These are phyloP conservation scores for Melanotaenia maccullochi DNA, from an alignment of 2,797 vertebrate species.

Conservation along the genomic window DNA sequence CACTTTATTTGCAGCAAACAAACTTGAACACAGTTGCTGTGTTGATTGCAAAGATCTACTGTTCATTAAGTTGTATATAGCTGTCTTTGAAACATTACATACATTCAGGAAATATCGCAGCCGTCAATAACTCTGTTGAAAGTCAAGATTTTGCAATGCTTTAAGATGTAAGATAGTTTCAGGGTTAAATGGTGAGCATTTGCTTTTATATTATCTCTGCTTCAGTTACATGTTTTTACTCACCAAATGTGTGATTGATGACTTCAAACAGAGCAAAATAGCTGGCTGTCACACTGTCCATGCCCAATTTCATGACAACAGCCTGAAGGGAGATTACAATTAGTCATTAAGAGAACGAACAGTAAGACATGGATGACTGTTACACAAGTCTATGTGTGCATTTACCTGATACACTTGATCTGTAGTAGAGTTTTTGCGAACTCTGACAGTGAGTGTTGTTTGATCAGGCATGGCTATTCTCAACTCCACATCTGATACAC, in stretches of 20 bases:
- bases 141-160: not conserved
- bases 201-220: not conserved
- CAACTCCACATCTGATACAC: conserved; percentile 94
- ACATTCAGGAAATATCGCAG: not conserved
- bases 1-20: not conserved
- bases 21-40: no score
- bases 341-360: not conserved
- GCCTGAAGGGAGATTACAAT: conserved; percentile 79
- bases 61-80: not conserved
- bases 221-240: conserved; percentile 62
- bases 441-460: conserved; percentile 89
- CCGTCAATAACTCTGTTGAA: not conserved
- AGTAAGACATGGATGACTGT: not conserved
- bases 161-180: not conserved
- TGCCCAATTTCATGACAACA: conserved; percentile 91
- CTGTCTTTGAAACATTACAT: not conserved
- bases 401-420: conserved; percentile 98
- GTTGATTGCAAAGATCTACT: not conserved
- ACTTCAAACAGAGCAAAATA: conserved; percentile 99
- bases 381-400: not conserved
- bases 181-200: not conserved
- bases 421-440: conserved; percentile 96
- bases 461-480: conserved; percentile 93
- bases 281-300: conserved; percentile 95
- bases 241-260: conserved; percentile 97